Evolutionary conservation across 2,797 vertebrate species (phyloP), one percentile per base, ranked within the genome.

Genomic region (Lindbergichthys nudifrons): DNA sequence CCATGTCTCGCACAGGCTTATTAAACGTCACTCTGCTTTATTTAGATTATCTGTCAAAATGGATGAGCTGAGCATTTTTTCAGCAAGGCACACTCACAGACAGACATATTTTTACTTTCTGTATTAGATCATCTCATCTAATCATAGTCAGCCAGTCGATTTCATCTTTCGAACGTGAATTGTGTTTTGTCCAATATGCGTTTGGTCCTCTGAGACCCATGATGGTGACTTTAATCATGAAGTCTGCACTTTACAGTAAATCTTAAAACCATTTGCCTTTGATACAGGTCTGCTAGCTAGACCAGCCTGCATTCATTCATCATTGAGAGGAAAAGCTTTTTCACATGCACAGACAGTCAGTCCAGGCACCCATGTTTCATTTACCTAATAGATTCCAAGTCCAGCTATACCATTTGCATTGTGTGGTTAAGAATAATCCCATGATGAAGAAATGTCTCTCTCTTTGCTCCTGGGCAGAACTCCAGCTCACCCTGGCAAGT

Each of bases 211-310:
- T 13, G 30, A 60, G 23, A 52, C 2, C 0, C 58, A 30, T 47
- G 30, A 68, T 81, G 36, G 15, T 32, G 51, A 65, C 73, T 77
- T 71, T 78, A 16, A 75, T 61, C 70, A 14, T 57, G 39, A 66
- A 48, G 69, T 85, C 36, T 23, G 54, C 58, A 61, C 56, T 77
- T 70, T 77, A n/a, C n/a, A n/a, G n/a, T n/a, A 10, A 72, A 79
- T 82, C 43, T 58, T 80, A 80, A 70, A 70, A 57, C 39, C 62
- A 90, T 88, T 87, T 36, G 48, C 92, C 84, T 84, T 80, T 66
- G 10, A 50, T 45, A 42, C 23, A 41, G 48, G 62, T 90, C 75
- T 80, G 84, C 88, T 87, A 85, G 73, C 77, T 76, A 66, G 64
- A 60, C 59, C 70, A 77, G 66, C 74, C 69, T 77, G 74, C 67